Conservation (phyloP, 1,140 invertebrate genomes). For the Nylanderia fulva region DNA sequence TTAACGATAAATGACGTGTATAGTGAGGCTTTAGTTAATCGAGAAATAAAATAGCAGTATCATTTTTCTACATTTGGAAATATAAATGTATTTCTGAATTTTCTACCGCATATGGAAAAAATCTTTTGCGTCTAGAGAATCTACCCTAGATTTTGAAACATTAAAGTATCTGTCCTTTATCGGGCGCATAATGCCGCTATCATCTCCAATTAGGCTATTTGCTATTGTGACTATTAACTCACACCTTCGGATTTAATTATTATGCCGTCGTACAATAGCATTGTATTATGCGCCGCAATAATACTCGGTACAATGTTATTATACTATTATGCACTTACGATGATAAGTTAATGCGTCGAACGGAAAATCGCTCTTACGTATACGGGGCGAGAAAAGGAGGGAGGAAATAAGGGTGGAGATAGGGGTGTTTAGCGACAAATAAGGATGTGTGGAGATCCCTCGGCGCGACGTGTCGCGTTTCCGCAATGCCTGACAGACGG, state of each 20-base stretch:
- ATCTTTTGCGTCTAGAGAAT: neutral
- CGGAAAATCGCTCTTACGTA: neutral
- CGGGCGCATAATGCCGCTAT: slow-evolving; percentile 19
- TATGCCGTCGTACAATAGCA: slow-evolving; percentile 29
- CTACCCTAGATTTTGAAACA: neutral
- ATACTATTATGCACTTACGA: slow-evolving; percentile 37
- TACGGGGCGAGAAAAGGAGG: too few relatives aligned
- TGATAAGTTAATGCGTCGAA: slow-evolving; percentile 49
- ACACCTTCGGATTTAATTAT: slow-evolving; percentile 57
- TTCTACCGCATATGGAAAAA: neutral
- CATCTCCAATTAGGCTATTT: slow-evolving; percentile 32
- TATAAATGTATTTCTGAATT: neutral
- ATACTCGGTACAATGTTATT: slow-evolving; percentile 20
- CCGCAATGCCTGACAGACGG: slow-evolving; percentile 1
- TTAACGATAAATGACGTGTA: neutral
- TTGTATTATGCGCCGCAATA: slow-evolving; percentile 24
- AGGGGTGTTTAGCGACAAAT: slow-evolving; percentile 20
- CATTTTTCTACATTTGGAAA: neutral
- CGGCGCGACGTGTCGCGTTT: slow-evolving; percentile 17
- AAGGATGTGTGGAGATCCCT: neutral
- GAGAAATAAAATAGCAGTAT: neutral
- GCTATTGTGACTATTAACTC: slow-evolving; percentile 55
- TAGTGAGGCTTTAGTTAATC: neutral
- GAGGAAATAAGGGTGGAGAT: too few relatives aligned
- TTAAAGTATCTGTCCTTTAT: neutral